Evolutionary conservation across 2,113 vertebrate species (phyloP).

Genomic region (Pseudopodoces humilis): DNA sequence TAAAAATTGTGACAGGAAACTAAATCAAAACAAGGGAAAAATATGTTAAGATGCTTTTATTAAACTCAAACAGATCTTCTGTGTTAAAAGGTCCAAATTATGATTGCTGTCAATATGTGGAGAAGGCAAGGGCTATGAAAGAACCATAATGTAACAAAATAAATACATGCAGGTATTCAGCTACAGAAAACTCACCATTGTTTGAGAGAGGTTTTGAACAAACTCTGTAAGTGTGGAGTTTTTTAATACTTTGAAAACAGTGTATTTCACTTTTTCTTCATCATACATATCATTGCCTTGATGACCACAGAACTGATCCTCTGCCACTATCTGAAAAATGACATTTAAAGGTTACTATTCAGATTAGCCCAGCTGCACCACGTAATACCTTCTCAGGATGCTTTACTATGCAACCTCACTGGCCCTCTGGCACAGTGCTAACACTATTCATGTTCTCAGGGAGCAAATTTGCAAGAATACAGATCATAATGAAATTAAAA

Average conservation of each 20-base stretch:
- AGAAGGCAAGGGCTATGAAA: neutral
- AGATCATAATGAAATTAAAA: neutral
- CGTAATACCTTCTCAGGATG: neutral
- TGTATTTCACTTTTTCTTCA: conserved; percentile 99
- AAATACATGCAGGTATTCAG: neutral
- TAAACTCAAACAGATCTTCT: neutral
- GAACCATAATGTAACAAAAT: neutral
- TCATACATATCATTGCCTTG: conserved; percentile 99
- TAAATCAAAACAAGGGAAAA: neutral
- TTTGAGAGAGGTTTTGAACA: conserved; percentile 98
- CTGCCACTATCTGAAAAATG: conserved; percentile 89
- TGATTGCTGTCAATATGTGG: neutral
- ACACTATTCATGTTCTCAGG: neutral
- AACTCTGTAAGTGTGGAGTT: conserved; percentile 96
- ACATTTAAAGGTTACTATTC: neutral
- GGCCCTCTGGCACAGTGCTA: neutral
- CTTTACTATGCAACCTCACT: neutral
- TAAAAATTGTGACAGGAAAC: neutral
- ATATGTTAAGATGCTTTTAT: neutral
- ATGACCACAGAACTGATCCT: conserved; percentile 99
- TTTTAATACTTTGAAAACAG: conserved; percentile 98
- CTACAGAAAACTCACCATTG: conserved; percentile 85
- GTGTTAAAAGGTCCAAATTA: neutral
- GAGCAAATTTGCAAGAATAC: neutral
- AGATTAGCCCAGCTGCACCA: neutral